phyloP scores from a whole-genome alignment of 2,797 vertebrate genomes.

The Propithecus perrieri region DNA sequence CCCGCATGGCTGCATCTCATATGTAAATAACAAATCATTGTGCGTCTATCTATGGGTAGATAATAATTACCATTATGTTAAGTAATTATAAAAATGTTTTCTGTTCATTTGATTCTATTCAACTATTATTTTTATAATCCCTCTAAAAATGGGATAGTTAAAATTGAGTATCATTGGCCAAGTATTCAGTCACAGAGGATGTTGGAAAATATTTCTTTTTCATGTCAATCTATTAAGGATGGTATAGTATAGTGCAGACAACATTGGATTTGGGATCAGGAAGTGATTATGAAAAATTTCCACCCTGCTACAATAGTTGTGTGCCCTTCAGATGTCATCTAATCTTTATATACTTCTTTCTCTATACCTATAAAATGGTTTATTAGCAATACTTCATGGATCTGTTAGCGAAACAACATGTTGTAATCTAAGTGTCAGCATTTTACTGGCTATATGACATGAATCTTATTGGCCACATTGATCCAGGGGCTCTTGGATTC shows the following conservation, averaged over 20 bases:
- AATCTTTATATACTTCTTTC: neutral
- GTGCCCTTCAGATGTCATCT: neutral
- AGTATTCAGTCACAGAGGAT: neutral
- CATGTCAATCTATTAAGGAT: neutral
- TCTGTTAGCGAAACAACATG: neutral
- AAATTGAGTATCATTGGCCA: neutral
- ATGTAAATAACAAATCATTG: neutral
- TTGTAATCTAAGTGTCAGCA: neutral
- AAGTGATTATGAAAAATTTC: neutral
- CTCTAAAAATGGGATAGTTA: neutral
- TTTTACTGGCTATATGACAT: neutral
- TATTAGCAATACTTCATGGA: neutral
- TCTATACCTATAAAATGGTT: neutral
- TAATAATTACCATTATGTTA: neutral
- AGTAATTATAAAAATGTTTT: neutral
- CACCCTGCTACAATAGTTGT: neutral
- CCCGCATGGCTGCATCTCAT: neutral
- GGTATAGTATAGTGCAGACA: neutral
- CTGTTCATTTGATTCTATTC: neutral
- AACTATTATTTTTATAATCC: neutral
- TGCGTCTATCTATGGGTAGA: neutral
- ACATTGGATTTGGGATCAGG: neutral
- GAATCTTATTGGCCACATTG: neutral
- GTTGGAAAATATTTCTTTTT: neutral
- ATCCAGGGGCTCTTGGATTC: neutral